phyloP scores from a whole-genome alignment of 2,797 vertebrate species.

The Apogon hyalosoma region DNA sequence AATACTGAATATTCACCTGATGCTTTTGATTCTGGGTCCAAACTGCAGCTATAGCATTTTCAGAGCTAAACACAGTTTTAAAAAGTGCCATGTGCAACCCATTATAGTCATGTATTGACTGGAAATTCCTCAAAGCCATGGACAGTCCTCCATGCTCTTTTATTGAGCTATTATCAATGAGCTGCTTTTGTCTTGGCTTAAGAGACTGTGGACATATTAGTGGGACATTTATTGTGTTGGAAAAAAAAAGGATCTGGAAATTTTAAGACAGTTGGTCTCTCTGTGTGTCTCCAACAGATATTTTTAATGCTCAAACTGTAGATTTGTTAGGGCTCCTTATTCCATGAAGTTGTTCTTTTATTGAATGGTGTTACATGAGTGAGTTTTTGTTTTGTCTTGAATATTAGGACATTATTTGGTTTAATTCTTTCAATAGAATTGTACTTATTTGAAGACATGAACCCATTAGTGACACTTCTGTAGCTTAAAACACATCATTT shows the following conservation, averaged over 20 bases:
- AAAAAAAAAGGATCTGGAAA: conserved; percentile 46
- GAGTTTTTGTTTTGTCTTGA: too few relatives aligned
- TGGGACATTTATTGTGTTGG: conserved; percentile 55
- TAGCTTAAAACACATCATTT: conserved; percentile 13
- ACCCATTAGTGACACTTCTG: neutral
- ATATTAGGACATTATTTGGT: too few relatives aligned
- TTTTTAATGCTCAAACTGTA: conserved; percentile 19
- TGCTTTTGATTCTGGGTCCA: conserved; percentile 6
- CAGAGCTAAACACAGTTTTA: conserved; percentile 24
- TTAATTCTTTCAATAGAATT: neutral
- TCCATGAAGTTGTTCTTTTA: conserved; percentile 1
- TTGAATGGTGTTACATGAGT: too few relatives aligned
- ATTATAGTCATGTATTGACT: conserved; percentile 56
- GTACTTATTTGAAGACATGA: conserved; percentile 2
- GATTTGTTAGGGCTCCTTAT: conserved; percentile 1
- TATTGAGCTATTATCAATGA: conserved; percentile 75
- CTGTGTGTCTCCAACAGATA: conserved; percentile 4
- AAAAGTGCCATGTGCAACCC: conserved; percentile 51
- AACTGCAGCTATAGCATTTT: conserved; percentile 40
- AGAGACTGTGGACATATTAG: conserved; percentile 56
- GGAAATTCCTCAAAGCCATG: conserved; percentile 62
- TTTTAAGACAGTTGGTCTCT: conserved; percentile 23
- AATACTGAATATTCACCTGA: conserved; percentile 18
- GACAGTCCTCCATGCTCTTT: conserved; percentile 56
- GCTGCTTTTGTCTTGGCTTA: conserved; percentile 67